Evolutionary conservation across 1,140 invertebrate species (phyloP).

Genomic region (Trichomalopsis sarcophagae): DNA sequence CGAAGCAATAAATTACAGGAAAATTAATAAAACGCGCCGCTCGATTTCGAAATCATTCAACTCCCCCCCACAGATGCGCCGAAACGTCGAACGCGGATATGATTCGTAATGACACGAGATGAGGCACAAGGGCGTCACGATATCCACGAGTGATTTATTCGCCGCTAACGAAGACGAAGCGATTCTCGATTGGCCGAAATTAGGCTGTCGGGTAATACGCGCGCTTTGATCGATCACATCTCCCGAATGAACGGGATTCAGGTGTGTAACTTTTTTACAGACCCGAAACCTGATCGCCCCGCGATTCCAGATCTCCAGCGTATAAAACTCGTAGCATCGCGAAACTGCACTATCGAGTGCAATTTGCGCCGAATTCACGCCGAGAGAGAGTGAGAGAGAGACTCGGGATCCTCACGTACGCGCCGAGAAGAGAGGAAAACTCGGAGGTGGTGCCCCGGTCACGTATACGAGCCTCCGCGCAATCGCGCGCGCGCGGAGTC

Average conservation of each 20-base stretch:
- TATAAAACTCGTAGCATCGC: constrained; percentile 4
- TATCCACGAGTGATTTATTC: constrained; percentile 29
- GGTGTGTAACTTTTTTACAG: background rate
- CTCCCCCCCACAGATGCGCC: background rate
- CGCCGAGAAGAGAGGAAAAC: background rate
- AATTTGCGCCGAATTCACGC: constrained; percentile 42
- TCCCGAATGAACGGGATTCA: constrained; percentile 33
- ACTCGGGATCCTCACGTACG: constrained; percentile 14
- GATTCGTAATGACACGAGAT: constrained; percentile 2
- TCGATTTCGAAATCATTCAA: background rate
- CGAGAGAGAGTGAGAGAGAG: no score
- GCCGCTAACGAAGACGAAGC: constrained; percentile 46
- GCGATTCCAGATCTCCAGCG: background rate
- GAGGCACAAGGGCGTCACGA: background rate
- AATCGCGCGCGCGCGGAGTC: constrained; percentile 43
- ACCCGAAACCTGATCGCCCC: background rate
- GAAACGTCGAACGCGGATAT: background rate
- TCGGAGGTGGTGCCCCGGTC: background rate
- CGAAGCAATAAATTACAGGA: no score
- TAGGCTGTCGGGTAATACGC: constrained; percentile 26
- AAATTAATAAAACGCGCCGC: background rate
- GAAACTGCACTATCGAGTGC: constrained; percentile 32
- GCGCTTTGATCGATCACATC: constrained; percentile 22
- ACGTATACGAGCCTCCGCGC: constrained; percentile 26
- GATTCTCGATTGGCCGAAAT: constrained; percentile 45